A percentile compares a stretch with the other conserved stretches of the same genome.
Conservation (phyloP, 1,140 invertebrate genomes). For the Subanguina moxae region DNA sequence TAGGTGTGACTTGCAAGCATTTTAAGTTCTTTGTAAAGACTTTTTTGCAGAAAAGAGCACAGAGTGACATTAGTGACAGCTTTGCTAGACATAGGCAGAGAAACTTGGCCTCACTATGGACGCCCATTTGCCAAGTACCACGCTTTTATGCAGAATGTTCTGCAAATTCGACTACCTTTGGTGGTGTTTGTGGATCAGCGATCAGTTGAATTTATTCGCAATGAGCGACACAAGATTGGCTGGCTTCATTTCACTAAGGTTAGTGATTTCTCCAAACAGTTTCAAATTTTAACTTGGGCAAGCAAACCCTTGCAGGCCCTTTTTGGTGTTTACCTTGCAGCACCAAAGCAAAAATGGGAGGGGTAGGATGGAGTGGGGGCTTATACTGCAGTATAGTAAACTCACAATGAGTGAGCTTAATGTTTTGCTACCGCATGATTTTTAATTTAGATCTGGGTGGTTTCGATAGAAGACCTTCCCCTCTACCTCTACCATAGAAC, state of each 20-base stretch:
- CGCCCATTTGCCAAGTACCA: conserved; percentile 47
- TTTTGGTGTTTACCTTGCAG: too few species aligned
- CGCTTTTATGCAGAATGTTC: conserved; percentile 48
- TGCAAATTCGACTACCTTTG: conserved; percentile 35
- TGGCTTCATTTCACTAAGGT: conserved; percentile 46
- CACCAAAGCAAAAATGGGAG: too few species aligned
- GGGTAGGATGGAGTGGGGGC: too few species aligned
- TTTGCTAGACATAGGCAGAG: conserved; percentile 30
- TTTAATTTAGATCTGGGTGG: conserved; percentile 32
- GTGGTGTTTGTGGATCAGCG: conserved; percentile 48
- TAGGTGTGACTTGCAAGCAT: too few species aligned
- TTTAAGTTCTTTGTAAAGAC: too few species aligned
- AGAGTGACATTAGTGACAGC: conserved; percentile 26
- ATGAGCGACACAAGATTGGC: conserved; percentile 38
- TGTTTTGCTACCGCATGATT: too few species aligned
- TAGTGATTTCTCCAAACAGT: neutral
- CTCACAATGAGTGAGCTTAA: too few species aligned
- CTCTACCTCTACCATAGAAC: conserved; percentile 39
- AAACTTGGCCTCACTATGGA: conserved; percentile 27
- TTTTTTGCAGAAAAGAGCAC: neutral
- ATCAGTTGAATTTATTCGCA: conserved; percentile 48
- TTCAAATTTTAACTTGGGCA: too few species aligned
- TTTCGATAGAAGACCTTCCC: conserved; percentile 45
- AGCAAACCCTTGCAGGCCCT: too few species aligned
- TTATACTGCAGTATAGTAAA: too few species aligned